These are phyloP conservation scores for Erythrocercus mccallii DNA, from an alignment of 2,113 vertebrate species.

Conservation along the genomic window DNA sequence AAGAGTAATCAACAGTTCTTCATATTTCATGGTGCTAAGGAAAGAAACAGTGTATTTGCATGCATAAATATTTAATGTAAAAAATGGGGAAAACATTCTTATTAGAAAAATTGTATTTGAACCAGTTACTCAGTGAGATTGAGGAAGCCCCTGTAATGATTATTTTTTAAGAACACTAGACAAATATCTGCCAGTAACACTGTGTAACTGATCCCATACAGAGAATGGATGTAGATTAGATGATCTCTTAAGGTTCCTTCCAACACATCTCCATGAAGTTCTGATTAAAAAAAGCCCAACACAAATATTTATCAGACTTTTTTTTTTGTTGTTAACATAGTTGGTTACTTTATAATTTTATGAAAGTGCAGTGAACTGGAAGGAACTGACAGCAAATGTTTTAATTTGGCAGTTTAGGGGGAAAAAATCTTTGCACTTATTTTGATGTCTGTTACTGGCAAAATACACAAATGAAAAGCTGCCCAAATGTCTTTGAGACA, in stretches of 20 bases:
- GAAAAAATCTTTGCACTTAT: neutral
- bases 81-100: neutral
- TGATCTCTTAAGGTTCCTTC: neutral
- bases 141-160: neutral
- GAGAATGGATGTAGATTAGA: neutral
- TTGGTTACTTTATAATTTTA: neutral
- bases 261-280: neutral
- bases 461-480: neutral
- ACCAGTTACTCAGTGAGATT: neutral
- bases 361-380: neutral
- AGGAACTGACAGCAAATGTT: slow-evolving; percentile 14
- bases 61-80: neutral
- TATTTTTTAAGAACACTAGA: neutral
- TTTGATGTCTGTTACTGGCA: slow-evolving; percentile 3
- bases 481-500: neutral
- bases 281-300: neutral
- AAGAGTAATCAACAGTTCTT: neutral
- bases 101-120: neutral
- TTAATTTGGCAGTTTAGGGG: slow-evolving; percentile 5
- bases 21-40: neutral
- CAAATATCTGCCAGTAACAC: neutral
- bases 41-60: neutral
- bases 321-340: neutral
- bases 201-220: neutral
- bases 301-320: neutral